These are phyloP conservation scores for Acropora yongei DNA, from an alignment of 64 coral and sea anemone genomes.

Conservation along the genomic window DNA sequence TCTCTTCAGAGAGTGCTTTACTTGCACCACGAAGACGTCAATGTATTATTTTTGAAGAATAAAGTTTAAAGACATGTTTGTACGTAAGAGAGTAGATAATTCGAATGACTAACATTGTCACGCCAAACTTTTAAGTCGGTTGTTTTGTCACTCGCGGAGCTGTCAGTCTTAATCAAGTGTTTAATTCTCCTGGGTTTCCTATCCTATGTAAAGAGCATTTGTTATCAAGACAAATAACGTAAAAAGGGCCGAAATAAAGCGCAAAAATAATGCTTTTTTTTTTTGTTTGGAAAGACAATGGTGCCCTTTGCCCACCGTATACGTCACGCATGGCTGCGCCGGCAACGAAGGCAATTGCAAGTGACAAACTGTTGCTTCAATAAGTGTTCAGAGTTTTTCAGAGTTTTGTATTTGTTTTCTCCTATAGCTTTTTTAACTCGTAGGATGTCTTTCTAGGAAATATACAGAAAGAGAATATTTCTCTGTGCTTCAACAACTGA, in stretches of 20 bases:
- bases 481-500: background rate
- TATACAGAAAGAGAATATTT: background rate
- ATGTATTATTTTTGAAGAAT: background rate
- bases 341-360: background rate
- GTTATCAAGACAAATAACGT: background rate
- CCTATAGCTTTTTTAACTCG: background rate
- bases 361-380: background rate
- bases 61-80: background rate
- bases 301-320: background rate
- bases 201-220: background rate
- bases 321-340: constrained; percentile 6
- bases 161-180: no score
- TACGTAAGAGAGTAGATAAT: constrained; percentile 10
- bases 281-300: background rate
- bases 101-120: background rate
- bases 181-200: no score
- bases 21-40: background rate
- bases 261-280: background rate
- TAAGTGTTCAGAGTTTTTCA: background rate
- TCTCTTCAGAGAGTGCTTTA: background rate
- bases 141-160: background rate
- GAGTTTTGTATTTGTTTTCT: background rate
- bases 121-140: background rate
- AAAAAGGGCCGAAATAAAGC: background rate
- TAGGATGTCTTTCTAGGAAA: background rate